Base-by-base conservation (phyloP, 2,797 vertebrate species). In the Neostethus bicornis region DNA sequence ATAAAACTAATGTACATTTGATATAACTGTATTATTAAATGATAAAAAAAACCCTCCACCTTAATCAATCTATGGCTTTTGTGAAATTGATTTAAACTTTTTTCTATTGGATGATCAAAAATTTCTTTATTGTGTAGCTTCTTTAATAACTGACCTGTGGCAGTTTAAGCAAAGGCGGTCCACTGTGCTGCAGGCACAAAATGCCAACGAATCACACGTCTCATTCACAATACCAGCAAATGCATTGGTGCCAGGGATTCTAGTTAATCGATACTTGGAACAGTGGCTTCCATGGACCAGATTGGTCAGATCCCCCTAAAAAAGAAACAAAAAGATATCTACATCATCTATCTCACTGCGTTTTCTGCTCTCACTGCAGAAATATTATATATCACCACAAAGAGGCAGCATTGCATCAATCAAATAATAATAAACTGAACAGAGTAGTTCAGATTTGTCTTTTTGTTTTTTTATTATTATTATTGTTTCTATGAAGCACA, bases 121-220 rank as follows among this genome's bases (percentile, higher is more conserved):
- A n/a, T 39, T 10, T 29, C 0, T 29, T 20, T 4, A n/a, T n/a
- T n/a, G n/a, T n/a, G n/a, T n/a, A n/a, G n/a, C n/a, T n/a, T n/a
- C n/a, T n/a, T n/a, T n/a, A n/a, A n/a, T n/a, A n/a, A n/a, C n/a
- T n/a, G n/a, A n/a, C 96, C 97, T 93, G 92, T 99, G 97, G 87
- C 97, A 99, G 91, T 98, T 99, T 77, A 99, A 95, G 68, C 97
- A 99, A 56, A 99, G 95, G 0, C 96, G 92, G 85, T 99, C 97
- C 52, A 99, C 97, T 32, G 97, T 98, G 79, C 97, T 99, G 76
- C 97, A 99, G 46, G 96, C 96, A 1, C 97, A 99, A 91, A 99
- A 99, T 0, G 97, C 96, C 32, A 99, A 91, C 0, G 97, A 97
- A 73, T 98, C 96, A 0, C 96, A 99, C 0, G 96, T 98, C 86